Evolutionary conservation across 2,888 invertebrate species (phyloP), one percentile per base, ranked within the genome.

Genomic region (Cybosia mesomella): DNA sequence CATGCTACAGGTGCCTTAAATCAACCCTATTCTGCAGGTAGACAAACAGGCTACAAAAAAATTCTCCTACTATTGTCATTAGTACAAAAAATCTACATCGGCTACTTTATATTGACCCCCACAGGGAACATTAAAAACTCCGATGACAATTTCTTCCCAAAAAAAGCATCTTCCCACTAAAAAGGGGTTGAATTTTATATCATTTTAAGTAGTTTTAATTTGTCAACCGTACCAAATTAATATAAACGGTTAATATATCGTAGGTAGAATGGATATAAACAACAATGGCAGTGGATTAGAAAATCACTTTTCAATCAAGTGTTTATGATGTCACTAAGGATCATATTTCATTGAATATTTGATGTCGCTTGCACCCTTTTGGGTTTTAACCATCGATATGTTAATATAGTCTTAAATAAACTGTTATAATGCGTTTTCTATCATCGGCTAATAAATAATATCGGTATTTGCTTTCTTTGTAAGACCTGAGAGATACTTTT

Each of bases 211-310:
- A 82, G 81, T 82, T 85, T 86, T 86, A 89, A 92, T 93, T 92
- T 92, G 92, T 93, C 91, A 92, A 83, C 84, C 91, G 84, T 87
- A 83, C 92, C 72, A 88, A 89, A 89, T 87, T 84, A 81, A 87
- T 85, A 89, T 82, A 70, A 79, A 90, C 82, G 80, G 71, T 74
- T 75, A 70, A 84, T 82, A 87, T 89, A 49, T 49, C 0, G 18
- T n/a, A 18, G 1, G 1, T n/a, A 49, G 8, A 8, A 49, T 49
- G 0, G 18, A n/a, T n/a, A 49, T n/a, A 49, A 49, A 9, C n/a
- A 9, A 49, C n/a, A 49, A n/a, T 49, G 8, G 9, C 9, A n/a
- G 49, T 49, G n/a, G 7, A n/a, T 8, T n/a, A 2, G 9, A 49
- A n/a, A 49, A 49, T 49, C 49, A 49, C 49, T n/a, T n/a, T n/a